These are phyloP conservation scores for Henricia sp. DNA, from an alignment of 53 echinoderm and acorn worm species.

Conservation along the genomic window DNA sequence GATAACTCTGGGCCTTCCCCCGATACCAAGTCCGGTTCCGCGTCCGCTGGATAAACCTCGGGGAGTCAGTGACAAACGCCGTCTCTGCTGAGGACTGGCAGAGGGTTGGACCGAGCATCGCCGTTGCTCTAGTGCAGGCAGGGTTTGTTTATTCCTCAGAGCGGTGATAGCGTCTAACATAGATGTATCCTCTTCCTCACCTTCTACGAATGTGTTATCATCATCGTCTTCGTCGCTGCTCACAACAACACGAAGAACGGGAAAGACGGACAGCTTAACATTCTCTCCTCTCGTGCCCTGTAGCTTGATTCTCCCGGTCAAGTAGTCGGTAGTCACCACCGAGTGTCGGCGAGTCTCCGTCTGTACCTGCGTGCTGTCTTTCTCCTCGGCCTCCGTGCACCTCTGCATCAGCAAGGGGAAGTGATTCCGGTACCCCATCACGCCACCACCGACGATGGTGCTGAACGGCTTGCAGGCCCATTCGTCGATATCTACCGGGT, in stretches of 20 bases:
- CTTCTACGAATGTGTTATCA: no score
- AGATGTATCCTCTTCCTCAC: not conserved
- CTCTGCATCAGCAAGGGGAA: conserved; percentile 85
- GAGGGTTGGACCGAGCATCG: conserved; percentile 7
- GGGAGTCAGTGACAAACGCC: conserved; percentile 37
- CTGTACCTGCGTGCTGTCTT: conserved; percentile 78
- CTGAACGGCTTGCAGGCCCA: conserved; percentile 91
- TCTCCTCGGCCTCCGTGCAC: conserved; percentile 81
- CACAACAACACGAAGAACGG: conserved; percentile 65
- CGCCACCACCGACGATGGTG: conserved; percentile 64
- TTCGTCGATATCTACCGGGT: conserved; percentile 67
- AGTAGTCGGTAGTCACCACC: conserved; percentile 81
- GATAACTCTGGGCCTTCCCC: conserved; percentile 49
- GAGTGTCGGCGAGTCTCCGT: conserved; percentile 91
- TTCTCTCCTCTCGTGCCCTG: not conserved
- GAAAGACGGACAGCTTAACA: conserved; percentile 69
- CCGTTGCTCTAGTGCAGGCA: conserved; percentile 4
- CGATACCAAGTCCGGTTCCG: not conserved
- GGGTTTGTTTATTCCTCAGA: conserved; percentile 3
- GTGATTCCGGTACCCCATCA: conserved; percentile 59
- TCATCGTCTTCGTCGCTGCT: conserved; percentile 60
- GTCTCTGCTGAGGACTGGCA: conserved; percentile 13
- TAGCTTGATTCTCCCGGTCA: conserved; percentile 66
- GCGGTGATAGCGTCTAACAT: not conserved
- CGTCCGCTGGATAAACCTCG: conserved; percentile 1